Evolutionary conservation across 2,888 invertebrate genomes (phyloP).

Genomic region (Melanotus villosus): DNA sequence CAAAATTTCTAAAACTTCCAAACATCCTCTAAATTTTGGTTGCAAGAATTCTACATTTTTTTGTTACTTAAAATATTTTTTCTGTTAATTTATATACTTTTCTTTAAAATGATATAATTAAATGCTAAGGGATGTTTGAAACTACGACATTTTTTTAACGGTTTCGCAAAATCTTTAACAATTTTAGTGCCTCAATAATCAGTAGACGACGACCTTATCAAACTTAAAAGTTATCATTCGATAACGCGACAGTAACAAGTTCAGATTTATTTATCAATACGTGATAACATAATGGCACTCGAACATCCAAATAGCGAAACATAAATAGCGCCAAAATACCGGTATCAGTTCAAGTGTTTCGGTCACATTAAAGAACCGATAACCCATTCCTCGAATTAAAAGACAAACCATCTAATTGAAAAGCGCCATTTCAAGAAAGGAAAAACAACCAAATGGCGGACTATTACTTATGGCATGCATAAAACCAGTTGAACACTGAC

Average conservation of each 20-base stretch:
- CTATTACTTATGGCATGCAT: slow-evolving; percentile 1
- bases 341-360: not conserved
- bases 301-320: not conserved
- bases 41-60: too few relatives aligned
- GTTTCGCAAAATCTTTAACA: too few relatives aligned
- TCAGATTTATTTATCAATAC: not conserved
- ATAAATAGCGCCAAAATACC: not conserved
- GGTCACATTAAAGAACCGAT: not conserved
- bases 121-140: too few relatives aligned
- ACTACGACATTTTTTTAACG: too few relatives aligned
- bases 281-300: not conserved
- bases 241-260: not conserved
- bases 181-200: too few relatives aligned
- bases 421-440: slow-evolving; percentile 10
- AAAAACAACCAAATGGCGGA: slow-evolving; percentile 31
- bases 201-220: not conserved
- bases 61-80: too few relatives aligned
- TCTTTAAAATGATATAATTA: too few relatives aligned
- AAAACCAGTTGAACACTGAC: slow-evolving; percentile 23
- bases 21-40: too few relatives aligned
- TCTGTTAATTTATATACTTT: too few relatives aligned
- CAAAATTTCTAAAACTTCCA: too few relatives aligned
- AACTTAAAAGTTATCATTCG: not conserved
- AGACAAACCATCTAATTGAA: not conserved
- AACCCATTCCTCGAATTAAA: too few relatives aligned